Percentiles rank a stretch among this genome's conserved stretches.
Conservation (phyloP, 2,113 vertebrate genomes). For the Saguinus midas region DNA sequence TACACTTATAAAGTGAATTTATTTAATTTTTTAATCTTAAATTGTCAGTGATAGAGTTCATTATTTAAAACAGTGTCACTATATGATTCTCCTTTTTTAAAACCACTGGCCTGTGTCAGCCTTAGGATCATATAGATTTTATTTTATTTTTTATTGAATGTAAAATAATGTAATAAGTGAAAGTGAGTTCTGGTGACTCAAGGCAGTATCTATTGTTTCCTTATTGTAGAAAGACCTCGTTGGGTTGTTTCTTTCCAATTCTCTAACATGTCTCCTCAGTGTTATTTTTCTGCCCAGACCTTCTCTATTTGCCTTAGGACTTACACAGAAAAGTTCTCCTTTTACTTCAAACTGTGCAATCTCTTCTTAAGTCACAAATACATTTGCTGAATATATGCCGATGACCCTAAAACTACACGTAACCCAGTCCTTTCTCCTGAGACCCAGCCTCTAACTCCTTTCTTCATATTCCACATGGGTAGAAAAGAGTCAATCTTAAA, state of each 20-base stretch:
- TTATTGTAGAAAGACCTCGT: rapidly evolving
- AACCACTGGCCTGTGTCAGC: neutral
- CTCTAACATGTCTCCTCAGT: neutral
- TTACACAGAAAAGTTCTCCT: neutral
- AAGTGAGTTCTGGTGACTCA: neutral
- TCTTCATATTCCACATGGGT: neutral
- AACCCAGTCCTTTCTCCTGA: neutral
- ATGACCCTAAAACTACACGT: neutral
- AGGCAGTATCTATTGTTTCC: neutral
- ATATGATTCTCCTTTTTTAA: neutral
- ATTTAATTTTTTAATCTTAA: neutral
- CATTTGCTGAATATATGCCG: neutral
- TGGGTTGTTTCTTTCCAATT: neutral
- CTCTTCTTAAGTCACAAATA: neutral
- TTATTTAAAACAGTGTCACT: neutral
- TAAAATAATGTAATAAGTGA: neutral
- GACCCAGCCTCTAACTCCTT: neutral
- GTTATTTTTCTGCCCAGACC: neutral
- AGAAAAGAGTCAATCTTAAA: too few relatives aligned
- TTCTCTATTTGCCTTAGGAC: neutral
- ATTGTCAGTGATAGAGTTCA: neutral
- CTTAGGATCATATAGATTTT: neutral
- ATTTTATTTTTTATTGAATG: neutral
- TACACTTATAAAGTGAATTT: neutral
- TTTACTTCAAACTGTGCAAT: neutral